Conservation (phyloP, 2,888 invertebrate genomes). For the Drosophila algonquin region DNA sequence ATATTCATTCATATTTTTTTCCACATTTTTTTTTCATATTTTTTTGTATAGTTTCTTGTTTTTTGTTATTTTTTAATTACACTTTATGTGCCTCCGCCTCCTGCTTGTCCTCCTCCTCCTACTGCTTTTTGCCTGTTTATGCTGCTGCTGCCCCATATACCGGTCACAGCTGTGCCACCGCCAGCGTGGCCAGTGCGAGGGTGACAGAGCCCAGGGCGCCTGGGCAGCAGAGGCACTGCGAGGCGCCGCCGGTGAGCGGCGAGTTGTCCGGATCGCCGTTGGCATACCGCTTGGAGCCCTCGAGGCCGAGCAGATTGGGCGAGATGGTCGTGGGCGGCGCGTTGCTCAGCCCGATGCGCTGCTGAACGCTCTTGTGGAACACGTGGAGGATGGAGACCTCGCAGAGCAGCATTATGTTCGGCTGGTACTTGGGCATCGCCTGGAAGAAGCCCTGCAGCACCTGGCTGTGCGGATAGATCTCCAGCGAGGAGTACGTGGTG, state of each 20-base stretch:
- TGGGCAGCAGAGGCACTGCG: conserved; percentile 66
- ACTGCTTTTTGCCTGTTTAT: conserved; percentile 28
- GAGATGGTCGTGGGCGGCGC: conserved; percentile 83
- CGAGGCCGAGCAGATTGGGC: conserved; percentile 83
- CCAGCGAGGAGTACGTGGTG: conserved; percentile 82
- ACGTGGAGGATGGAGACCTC: conserved; percentile 84
- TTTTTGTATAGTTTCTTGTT: conserved; percentile 39
- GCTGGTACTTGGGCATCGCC: conserved; percentile 83
- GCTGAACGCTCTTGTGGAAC: conserved; percentile 84
- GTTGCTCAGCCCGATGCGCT: conserved; percentile 81
- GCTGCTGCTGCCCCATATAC: conserved; percentile 22
- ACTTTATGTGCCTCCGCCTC: conserved; percentile 49
- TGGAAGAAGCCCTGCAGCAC: conserved; percentile 83
- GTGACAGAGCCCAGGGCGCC: conserved; percentile 56
- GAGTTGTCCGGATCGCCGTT: conserved; percentile 84
- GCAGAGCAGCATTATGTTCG: conserved; percentile 82
- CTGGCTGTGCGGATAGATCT: conserved; percentile 83
- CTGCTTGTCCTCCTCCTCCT: no score
- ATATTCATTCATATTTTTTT: conserved; percentile 44
- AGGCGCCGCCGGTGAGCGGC: conserved; percentile 82
- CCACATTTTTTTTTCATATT: background rate
- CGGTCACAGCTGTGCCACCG: conserved; percentile 78
- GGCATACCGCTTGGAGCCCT: conserved; percentile 82
- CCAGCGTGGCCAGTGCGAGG: conserved; percentile 57
- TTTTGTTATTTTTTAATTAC: conserved; percentile 74